Evolutionary conservation across 1,140 invertebrate genomes (phyloP).

Genomic region (Coptotermes formosanus): DNA sequence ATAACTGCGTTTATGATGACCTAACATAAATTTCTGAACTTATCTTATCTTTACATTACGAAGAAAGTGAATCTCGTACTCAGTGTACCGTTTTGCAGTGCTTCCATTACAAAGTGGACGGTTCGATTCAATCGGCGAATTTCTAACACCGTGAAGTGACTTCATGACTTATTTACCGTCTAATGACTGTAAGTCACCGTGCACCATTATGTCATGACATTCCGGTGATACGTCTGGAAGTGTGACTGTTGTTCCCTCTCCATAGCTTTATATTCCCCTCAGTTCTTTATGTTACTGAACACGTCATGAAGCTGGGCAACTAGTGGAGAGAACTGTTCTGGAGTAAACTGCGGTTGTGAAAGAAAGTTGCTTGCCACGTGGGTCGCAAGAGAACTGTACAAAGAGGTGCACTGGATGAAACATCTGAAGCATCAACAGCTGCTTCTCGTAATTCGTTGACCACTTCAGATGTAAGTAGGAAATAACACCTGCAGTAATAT

Average conservation of each 20-base stretch:
- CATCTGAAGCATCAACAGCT: background rate
- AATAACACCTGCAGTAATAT: background rate
- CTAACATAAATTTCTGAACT: too few species aligned
- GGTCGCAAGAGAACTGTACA: background rate
- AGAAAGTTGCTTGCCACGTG: constrained; percentile 1
- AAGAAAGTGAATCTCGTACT: too few species aligned
- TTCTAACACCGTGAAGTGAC: too few species aligned
- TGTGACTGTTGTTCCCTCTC: background rate
- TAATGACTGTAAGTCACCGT: too few species aligned
- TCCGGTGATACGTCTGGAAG: background rate
- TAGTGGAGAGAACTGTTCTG: background rate
- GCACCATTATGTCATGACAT: background rate
- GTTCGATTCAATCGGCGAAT: too few species aligned
- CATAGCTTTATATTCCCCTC: background rate
- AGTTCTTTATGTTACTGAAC: background rate
- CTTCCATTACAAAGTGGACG: too few species aligned
- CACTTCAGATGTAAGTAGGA: background rate
- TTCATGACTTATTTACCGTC: too few species aligned
- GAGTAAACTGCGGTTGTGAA: background rate
- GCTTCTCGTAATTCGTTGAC: background rate
- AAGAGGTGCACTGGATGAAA: background rate
- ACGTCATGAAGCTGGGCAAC: background rate
- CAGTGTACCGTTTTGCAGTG: too few species aligned
- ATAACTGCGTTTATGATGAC: too few species aligned
- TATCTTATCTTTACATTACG: too few species aligned